Base-by-base conservation (phyloP, 2,797 vertebrate species). In the Sebastes trivittatus region DNA sequence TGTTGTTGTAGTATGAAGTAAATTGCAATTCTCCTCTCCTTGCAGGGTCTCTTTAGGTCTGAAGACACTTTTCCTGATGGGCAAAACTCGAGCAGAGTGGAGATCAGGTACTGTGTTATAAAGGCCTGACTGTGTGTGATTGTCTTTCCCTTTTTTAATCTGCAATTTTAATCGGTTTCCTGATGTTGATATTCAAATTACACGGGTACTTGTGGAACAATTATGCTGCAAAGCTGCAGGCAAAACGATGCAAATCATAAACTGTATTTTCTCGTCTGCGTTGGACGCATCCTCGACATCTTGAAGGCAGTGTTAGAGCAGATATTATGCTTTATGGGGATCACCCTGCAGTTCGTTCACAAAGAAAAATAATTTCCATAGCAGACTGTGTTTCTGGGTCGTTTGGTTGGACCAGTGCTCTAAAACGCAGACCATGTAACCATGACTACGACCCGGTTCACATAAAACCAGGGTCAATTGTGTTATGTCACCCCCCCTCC, bases 41-140 rank as follows among this genome's bases (percentile, higher is more conserved):
- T 52, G 18, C 92, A 99, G 98, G 97, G 97, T 30, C 96, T 99
- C 27, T 99, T 99, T 90, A 92, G 94, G 83, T 96, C 95, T 78
- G 91, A 96, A 77, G 94, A 96, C 85, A 93, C 94, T 74, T 95
- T 92, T 86, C 86, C 94, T 63, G 95, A 96, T 34, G 94, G 94
- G 69, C 95, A 96, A 66, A 95, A 97, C 81, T 97, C 98, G 7
- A 96, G 96, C 93, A 96, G 97, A 89, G 96, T 99, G 79, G 97
- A 98, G 94, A 96, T 99, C 91, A 99, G 98, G 98, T 99, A 92
- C 4, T 46, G 11, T 3, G 36, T 76, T 30, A 27, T 22, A 36
- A 13, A 55, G 13, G 16, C 38, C 29, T 18, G 4, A 5, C 52
- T 65, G 54, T 52, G 22, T 36, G 20, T 34, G 9, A 5, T 4